A percentile compares a stretch with the other conserved stretches of the same genome.
Conservation (phyloP, 1,140 invertebrate genomes). For the Nautilus pompilius region DNA sequence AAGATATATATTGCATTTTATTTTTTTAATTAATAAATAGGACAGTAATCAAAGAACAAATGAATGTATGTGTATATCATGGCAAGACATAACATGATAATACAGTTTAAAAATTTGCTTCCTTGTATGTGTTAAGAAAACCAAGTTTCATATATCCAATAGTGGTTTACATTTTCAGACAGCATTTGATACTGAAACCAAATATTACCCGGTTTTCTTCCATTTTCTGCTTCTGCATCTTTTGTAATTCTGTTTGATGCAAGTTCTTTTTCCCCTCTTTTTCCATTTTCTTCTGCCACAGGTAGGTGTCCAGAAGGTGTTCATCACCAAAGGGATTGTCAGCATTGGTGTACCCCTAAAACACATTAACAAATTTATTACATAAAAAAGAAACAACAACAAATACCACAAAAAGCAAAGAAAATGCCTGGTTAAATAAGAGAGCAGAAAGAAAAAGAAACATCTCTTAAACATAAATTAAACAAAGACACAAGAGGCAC, state of each 20-base stretch:
- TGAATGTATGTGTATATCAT: no score
- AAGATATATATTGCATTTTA: no score
- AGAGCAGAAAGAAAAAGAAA: neutral
- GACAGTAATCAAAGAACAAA: no score
- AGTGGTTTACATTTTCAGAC: no score
- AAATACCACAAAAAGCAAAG: neutral
- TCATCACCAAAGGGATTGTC: constrained; percentile 99
- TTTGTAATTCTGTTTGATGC: constrained; percentile 78
- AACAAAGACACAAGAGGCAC: neutral
- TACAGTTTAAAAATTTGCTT: no score
- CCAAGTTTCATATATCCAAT: no score
- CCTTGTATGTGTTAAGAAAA: no score
- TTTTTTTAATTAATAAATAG: no score
- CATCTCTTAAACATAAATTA: neutral
- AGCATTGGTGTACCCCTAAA: constrained; percentile 86
- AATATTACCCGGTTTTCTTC: constrained; percentile 74
- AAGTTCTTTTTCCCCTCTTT: constrained; percentile 86
- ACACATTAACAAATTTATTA: neutral
- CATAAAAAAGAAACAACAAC: neutral
- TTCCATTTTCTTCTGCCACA: constrained; percentile 95
- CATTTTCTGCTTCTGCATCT: constrained; percentile 79
- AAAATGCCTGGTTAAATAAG: neutral
- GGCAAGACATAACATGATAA: no score
- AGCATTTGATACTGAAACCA: neutral
- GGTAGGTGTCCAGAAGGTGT: constrained; percentile 87